Evolutionary conservation across 2,797 vertebrate genomes (phyloP).

Genomic region (Sebastes steindachneri): DNA sequence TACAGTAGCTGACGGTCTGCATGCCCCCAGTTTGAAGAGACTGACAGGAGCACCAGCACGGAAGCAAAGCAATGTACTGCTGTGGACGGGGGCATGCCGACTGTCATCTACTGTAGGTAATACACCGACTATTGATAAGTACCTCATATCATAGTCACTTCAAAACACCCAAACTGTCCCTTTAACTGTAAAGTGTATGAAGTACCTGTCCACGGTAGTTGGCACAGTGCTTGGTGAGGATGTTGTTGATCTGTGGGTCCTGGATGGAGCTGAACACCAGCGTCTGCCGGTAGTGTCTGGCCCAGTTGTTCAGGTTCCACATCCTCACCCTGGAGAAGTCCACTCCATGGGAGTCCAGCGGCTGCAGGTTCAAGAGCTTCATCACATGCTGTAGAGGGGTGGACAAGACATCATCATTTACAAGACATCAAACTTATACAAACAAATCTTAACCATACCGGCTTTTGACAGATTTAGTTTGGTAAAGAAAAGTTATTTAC

Average conservation of each 20-base stretch:
- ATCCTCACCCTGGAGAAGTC: slow-evolving; percentile 96
- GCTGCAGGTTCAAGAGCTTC: slow-evolving; percentile 92
- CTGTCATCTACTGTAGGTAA: background rate
- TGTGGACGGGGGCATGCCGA: background rate
- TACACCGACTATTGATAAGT: background rate
- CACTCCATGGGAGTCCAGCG: slow-evolving; percentile 91
- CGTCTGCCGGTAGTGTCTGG: slow-evolving; percentile 92
- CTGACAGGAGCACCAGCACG: background rate
- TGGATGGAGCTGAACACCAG: slow-evolving; percentile 93
- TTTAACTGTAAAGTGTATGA: background rate
- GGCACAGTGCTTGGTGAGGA: slow-evolving; percentile 91
- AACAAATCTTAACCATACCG: too few species aligned
- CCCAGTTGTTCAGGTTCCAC: slow-evolving; percentile 94
- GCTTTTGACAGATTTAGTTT: too few species aligned
- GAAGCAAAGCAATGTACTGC: too few species aligned
- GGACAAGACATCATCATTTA: background rate
- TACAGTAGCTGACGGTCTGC: background rate
- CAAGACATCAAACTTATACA: too few species aligned
- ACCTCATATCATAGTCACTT: background rate
- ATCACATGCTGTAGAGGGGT: slow-evolving; percentile 86
- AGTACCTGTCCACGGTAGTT: slow-evolving; percentile 92
- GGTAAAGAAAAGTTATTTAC: too few species aligned
- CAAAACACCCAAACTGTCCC: background rate
- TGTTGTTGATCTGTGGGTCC: slow-evolving; percentile 92
- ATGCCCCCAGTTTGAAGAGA: background rate